phyloP scores from a whole-genome alignment of 2,113 vertebrate species.

The Zapus hudsonius region DNA sequence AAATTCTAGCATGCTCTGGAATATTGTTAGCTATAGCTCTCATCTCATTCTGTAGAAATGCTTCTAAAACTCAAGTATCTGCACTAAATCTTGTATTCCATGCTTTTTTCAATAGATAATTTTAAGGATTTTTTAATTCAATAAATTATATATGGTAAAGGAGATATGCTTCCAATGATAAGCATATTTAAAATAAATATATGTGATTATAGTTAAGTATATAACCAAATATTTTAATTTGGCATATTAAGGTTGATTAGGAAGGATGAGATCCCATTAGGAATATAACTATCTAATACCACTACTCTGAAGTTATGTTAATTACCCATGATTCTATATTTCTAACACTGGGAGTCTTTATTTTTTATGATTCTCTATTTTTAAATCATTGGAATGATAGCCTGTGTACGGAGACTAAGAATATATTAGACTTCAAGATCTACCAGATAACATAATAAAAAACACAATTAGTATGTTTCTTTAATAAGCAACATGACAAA shows the following conservation, averaged over 20 bases:
- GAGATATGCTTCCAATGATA: background rate
- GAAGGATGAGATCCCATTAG: background rate
- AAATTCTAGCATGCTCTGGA: background rate
- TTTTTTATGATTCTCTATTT: too few relatives aligned
- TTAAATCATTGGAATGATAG: slow-evolving; percentile 57
- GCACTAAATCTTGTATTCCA: background rate
- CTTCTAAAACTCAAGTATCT: background rate
- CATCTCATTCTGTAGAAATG: background rate
- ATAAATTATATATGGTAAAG: background rate
- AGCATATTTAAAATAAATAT: background rate
- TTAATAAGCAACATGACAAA: slow-evolving; percentile 77
- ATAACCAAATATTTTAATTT: slow-evolving; percentile 17
- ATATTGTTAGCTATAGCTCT: background rate
- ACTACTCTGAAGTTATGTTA: slow-evolving; percentile 19
- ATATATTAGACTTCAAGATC: slow-evolving; percentile 41
- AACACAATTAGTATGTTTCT: slow-evolving; percentile 75
- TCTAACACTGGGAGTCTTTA: background rate
- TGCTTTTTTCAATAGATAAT: background rate
- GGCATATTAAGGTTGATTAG: background rate
- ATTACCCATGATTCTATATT: background rate
- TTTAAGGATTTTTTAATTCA: background rate
- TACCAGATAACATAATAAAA: slow-evolving; percentile 73
- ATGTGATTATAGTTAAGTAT: background rate
- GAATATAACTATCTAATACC: background rate
- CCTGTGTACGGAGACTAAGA: slow-evolving; percentile 35